Conservation (phyloP, 2,797 vertebrate genomes). For the Cheirogaleus major region DNA sequence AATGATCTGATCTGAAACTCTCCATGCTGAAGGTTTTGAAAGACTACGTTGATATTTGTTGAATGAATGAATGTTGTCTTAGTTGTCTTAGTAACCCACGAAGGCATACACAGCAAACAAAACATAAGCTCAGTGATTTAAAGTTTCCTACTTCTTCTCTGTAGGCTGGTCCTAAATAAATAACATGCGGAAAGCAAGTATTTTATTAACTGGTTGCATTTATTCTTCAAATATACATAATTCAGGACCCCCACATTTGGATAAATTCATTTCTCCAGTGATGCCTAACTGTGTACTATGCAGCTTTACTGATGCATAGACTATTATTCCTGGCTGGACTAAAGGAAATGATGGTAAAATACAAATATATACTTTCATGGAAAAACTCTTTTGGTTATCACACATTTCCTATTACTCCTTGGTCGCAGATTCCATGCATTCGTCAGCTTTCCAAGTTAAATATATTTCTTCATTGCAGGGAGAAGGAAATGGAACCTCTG, state of each 20-base stretch:
- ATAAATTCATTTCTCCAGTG: neutral
- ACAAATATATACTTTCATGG: neutral
- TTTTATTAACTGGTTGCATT: neutral
- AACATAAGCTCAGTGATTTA: neutral
- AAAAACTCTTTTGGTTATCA: neutral
- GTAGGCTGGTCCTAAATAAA: neutral
- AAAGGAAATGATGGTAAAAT: neutral
- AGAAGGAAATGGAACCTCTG: neutral
- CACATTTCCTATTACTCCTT: neutral
- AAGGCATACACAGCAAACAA: neutral
- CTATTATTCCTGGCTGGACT: neutral
- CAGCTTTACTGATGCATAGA: neutral
- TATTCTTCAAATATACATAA: neutral
- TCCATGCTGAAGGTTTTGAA: neutral
- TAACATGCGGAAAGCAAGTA: neutral
- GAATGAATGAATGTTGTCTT: neutral
- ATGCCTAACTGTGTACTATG: neutral
- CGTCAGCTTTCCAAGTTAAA: neutral
- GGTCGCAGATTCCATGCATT: neutral
- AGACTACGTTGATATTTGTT: neutral
- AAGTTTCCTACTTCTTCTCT: neutral
- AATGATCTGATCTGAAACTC: neutral
- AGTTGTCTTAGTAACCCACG: neutral
- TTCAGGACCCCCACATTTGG: neutral
- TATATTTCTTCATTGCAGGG: neutral